Base-by-base conservation (phyloP, 1,140 invertebrate genomes). In the Pemphigus obesinymphae region DNA sequence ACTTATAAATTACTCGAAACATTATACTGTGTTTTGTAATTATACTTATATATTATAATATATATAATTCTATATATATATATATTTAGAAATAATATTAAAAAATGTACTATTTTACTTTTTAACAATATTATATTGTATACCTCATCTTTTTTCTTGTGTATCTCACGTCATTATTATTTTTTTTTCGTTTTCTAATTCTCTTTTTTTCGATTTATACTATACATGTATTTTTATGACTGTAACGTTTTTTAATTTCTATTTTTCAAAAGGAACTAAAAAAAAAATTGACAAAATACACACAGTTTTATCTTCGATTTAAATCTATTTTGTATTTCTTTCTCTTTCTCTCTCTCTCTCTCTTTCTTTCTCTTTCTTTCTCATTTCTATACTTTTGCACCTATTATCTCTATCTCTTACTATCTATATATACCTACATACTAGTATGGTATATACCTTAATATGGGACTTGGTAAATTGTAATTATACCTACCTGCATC, bases 201-300 rank as follows among this genome's bases (percentile, higher is more conserved):
- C 8, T 75, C 34, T 0, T 31, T 20, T 61, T 13, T 78, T 40
- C 10, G 0, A 76, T 23, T 76, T 34, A 23, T 58, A 34, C 23
- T 61, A n/a, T 43, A 63, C 37, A n/a, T 80, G 55, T 80, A 76
- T 76, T 55, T 80, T 80, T 80, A 43, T 80, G 76, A 63, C 76
- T 80, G 76, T 80, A 80, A 80, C 40, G 50, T 80, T 80, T 80
- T 80, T 37, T 80, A 63, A 61, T 61, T 80, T 80, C 76, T 63
- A 43, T 80, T 80, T 80, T 80, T 61, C 23, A 58, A 78, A 23
- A 37, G 50, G 61, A 48, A 70, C 43, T n/a, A 10, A 70, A 40
- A 23, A 26, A 70, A 72, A 70, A 23, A 43, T 26, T 50, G 45
- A 76, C 31, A 55, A 80, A 80, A 80, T 80, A 80, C 76, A 80